Percentiles rank a stretch among this genome's conserved stretches.
These are phyloP conservation scores for Euleptes europaea DNA, from an alignment of 2,113 vertebrate genomes.

Conservation along the genomic window DNA sequence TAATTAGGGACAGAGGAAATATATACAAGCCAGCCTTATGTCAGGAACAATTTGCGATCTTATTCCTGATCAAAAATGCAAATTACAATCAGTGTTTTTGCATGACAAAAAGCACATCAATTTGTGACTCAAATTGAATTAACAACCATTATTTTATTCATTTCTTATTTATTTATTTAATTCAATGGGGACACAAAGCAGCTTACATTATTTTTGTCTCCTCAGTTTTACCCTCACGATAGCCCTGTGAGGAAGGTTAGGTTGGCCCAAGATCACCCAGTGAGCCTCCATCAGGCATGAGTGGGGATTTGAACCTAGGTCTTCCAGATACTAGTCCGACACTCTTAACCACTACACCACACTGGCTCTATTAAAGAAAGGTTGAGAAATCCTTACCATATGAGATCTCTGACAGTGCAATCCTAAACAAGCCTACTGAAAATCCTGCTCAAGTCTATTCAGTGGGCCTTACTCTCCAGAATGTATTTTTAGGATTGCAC, in stretches of 20 bases:
- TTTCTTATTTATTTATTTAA: too few species aligned
- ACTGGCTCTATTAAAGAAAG: not conserved
- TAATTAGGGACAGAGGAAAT: constrained; percentile 19
- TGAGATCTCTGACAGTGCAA: not conserved
- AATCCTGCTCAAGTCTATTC: not conserved
- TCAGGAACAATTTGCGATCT: constrained; percentile 5
- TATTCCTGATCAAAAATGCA: constrained; percentile 24
- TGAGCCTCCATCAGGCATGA: too few species aligned
- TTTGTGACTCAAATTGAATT: constrained; percentile 20
- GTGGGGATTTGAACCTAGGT: too few species aligned
- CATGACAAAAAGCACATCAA: not conserved
- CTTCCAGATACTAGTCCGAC: too few species aligned
- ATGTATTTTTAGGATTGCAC: not conserved
- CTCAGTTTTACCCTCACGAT: too few species aligned
- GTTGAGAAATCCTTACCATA: not conserved
- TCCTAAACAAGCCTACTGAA: not conserved
- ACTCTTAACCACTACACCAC: too few species aligned
- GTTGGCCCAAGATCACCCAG: too few species aligned
- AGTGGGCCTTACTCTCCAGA: not conserved
- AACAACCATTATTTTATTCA: not conserved
- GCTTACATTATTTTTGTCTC: too few species aligned
- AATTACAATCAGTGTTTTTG: not conserved
- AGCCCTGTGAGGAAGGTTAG: too few species aligned
- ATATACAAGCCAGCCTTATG: not conserved
- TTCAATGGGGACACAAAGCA: too few species aligned